Evolutionary conservation across 2,113 vertebrate species (phyloP), one percentile per base, ranked within the genome.

Genomic region (Eudyptes chrysolophus): DNA sequence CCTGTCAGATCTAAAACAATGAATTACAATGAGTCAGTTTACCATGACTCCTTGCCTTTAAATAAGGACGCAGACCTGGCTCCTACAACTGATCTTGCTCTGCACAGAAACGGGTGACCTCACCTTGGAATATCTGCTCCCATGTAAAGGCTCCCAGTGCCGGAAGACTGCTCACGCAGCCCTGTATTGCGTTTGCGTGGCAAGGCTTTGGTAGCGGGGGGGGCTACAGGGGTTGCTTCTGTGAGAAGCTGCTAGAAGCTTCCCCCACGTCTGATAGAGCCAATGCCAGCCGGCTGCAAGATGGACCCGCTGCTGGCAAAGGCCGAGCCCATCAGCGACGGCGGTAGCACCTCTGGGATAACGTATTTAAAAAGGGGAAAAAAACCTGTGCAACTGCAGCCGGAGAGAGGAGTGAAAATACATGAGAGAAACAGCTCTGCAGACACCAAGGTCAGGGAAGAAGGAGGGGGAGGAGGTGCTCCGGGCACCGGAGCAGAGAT

Each of bases 131-230:
- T 7, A 34, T 0, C 1, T 4, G 30, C 30, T 42, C 44, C 61
- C 64, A 15, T 0, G 34, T 1, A 19, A n/a, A 80, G 36, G 55
- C 30, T 58, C 30, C 22, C 15, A 16, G 36, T 15, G 64, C 38
- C 4, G 1, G 8, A 32, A 13, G 18, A 7, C 13, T 0, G 29
- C 22, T 32, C 0, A 2, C 1, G 2, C 32, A 65, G 32, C 34
- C 62, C 54, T 61, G n/a, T 24, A 36, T 10, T 10, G 58, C 6
- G 22, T 25, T 16, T 25, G 58, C 3, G 2, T 16, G n/a, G n/a
- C 32, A 34, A 58, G 32, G 32, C 9, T 34, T n/a, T n/a, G 57
- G 57, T 22, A 22, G 57, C 20, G 2, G 12, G 32, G 32, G 32
- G 32, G 19, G 57, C 57, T 9, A 58, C 57, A 34, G 19, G 32